A percentile compares a stretch with the other conserved stretches of the same genome.
Conservation (phyloP, 2,113 vertebrate genomes). For the Podarcis muralis region DNA sequence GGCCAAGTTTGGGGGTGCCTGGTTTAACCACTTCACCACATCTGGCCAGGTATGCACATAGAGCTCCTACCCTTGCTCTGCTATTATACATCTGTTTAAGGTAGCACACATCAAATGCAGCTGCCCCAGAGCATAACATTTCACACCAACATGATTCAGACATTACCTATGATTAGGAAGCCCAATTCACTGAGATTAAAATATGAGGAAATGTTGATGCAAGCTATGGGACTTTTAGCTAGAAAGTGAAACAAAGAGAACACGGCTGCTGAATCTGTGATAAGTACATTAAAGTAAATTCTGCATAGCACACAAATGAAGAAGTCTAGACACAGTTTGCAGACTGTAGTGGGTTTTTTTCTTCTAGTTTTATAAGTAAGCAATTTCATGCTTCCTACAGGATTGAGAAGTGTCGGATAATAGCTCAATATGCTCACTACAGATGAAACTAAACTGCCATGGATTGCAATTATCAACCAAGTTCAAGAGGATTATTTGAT, state of each 20-base stretch:
- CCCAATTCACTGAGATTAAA: background rate
- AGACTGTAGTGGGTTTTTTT: background rate
- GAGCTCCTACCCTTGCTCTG: background rate
- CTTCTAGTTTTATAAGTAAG: background rate
- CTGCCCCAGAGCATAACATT: background rate
- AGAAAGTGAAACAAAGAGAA: background rate
- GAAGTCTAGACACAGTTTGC: constrained; percentile 9
- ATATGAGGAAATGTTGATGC: background rate
- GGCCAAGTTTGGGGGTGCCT: too few relatives aligned
- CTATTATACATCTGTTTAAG: background rate
- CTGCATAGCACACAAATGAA: background rate
- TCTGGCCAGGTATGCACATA: background rate
- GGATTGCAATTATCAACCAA: constrained; percentile 10
- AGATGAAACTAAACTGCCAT: constrained; percentile 4
- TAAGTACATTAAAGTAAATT: background rate
- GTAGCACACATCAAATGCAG: background rate
- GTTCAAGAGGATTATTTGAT: constrained; percentile 8
- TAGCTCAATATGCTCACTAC: background rate
- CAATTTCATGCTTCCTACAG: constrained; percentile 1
- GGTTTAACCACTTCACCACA: background rate
- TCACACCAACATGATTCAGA: too few relatives aligned
- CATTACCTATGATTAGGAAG: background rate
- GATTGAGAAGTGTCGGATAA: constrained; percentile 10
- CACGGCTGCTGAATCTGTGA: background rate
- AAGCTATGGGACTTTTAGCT: background rate